Conservation (phyloP, 1,140 invertebrate species). For the Manduca sexta region DNA sequence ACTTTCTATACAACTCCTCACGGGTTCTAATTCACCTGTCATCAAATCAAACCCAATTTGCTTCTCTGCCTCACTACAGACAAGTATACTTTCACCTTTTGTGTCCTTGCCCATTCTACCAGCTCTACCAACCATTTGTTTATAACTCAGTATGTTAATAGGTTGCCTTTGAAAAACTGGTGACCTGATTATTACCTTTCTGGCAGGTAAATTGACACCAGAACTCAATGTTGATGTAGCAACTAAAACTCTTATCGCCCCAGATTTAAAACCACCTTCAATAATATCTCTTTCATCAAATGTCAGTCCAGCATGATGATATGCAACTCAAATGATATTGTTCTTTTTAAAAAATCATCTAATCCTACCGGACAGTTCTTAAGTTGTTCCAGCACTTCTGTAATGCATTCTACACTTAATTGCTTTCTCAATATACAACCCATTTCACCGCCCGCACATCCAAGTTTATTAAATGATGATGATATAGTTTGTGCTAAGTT, state of each 20-base stretch:
- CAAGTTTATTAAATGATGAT: conserved; percentile 80
- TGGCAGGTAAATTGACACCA: conserved; percentile 95
- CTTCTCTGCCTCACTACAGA: conserved; percentile 87
- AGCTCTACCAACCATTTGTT: conserved; percentile 97
- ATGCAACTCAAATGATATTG: conserved; percentile 92
- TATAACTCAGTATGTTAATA: conserved; percentile 91
- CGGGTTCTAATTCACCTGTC: conserved; percentile 79
- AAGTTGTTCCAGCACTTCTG: conserved; percentile 89
- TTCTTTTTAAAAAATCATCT: conserved; percentile 84
- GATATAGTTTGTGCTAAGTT: conserved; percentile 89
- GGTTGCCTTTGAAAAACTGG: conserved; percentile 85
- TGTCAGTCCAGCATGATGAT: conserved; percentile 98
- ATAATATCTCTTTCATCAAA: conserved; percentile 97
- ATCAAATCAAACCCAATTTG: conserved; percentile 81
- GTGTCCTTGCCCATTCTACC: conserved; percentile 94
- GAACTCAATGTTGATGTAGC: conserved; percentile 97
- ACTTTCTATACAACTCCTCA: conserved; percentile 87
- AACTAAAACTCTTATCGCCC: conserved; percentile 89
- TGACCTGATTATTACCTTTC: conserved; percentile 93
- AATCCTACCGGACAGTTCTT: conserved; percentile 88
- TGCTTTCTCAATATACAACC: conserved; percentile 76
- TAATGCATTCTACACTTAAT: conserved; percentile 79
- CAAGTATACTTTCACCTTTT: conserved; percentile 91
- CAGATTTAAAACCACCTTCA: conserved; percentile 87
- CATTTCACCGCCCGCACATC: conserved; percentile 70